These are phyloP conservation scores for Rhabdomys pumilio DNA, from an alignment of 2,797 vertebrate species.

Conservation along the genomic window DNA sequence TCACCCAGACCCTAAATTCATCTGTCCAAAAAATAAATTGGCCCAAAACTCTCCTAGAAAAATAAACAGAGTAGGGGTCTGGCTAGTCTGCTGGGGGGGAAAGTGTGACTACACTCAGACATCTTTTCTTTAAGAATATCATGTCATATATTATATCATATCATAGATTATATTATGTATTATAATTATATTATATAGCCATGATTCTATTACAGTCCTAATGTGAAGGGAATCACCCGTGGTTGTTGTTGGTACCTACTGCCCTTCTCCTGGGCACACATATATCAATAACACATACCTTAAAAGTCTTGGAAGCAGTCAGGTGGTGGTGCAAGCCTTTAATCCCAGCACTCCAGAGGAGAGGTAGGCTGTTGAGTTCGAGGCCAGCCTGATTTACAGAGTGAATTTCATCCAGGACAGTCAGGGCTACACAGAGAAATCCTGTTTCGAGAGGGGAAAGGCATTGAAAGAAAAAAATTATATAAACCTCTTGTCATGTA, in stretches of 20 bases:
- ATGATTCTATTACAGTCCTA: background rate
- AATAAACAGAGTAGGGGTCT: background rate
- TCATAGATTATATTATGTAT: background rate
- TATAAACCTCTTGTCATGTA: background rate
- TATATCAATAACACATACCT: background rate
- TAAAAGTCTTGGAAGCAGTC: background rate
- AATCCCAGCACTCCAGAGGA: background rate
- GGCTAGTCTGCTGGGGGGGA: background rate
- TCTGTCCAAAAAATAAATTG: background rate
- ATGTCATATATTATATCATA: background rate
- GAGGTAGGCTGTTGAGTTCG: background rate
- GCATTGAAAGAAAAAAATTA: background rate
- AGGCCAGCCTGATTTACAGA: background rate
- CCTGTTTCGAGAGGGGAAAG: background rate
- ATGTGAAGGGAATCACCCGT: background rate
- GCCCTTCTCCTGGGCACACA: background rate
- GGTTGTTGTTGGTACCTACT: background rate
- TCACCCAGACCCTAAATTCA: background rate
- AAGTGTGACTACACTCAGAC: fast-evolving
- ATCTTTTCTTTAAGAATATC: background rate
- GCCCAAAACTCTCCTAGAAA: background rate
- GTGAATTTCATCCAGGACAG: background rate
- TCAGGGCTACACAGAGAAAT: background rate
- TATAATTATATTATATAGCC: background rate
- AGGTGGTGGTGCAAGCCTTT: background rate